phyloP scores from a whole-genome alignment of 2,797 vertebrate genomes.

The Anabacerthia variegaticeps region DNA sequence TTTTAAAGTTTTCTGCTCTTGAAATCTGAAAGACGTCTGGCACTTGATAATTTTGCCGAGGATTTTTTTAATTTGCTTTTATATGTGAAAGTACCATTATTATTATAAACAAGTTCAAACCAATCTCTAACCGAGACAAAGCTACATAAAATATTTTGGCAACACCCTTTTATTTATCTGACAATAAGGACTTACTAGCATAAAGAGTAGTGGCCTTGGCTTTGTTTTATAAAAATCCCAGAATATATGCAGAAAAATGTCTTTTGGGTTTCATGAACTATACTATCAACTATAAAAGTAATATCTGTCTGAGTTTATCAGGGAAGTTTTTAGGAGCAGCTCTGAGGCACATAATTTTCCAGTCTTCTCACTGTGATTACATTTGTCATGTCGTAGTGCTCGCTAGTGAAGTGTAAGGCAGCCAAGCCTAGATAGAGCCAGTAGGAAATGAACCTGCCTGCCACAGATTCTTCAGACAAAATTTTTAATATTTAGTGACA shows the following conservation, averaged over 20 bases:
- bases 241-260: slow-evolving; percentile 18
- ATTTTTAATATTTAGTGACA: slow-evolving; percentile 67
- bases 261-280: slow-evolving; percentile 33
- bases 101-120: background rate
- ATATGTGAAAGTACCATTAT: background rate
- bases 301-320: slow-evolving; percentile 34
- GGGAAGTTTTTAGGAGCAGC: slow-evolving; percentile 55
- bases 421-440: slow-evolving; percentile 69
- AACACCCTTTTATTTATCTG: background rate
- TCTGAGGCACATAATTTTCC: slow-evolving; percentile 51
- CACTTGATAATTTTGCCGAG: background rate
- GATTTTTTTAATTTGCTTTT: background rate
- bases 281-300: slow-evolving; percentile 16
- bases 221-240: background rate
- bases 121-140: background rate
- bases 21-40: background rate
- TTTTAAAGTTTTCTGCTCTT: background rate
- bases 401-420: slow-evolving; percentile 21
- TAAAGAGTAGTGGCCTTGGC: background rate
- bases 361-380: slow-evolving; percentile 56
- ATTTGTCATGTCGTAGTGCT: slow-evolving; percentile 68
- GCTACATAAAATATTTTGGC: background rate
- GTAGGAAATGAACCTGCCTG: slow-evolving; percentile 72
- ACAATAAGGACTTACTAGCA: background rate
- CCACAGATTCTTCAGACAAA: slow-evolving; percentile 57